phyloP scores from a whole-genome alignment of 2,113 vertebrate genomes.

The Emydura subglobosa region DNA sequence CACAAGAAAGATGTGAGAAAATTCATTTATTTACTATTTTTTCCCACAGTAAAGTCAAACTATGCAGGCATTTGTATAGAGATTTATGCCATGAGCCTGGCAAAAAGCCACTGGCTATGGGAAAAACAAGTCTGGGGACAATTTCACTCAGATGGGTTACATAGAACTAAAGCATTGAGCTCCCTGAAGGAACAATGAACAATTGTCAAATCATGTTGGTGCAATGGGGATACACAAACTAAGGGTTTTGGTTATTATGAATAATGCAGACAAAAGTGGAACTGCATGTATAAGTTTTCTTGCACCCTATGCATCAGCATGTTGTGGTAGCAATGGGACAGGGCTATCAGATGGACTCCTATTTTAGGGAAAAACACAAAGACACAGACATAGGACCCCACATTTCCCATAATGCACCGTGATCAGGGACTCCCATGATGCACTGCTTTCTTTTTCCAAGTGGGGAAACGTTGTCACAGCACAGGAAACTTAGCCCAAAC shows the following conservation, averaged over 20 bases:
- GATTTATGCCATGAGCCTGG: neutral
- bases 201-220: neutral
- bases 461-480: neutral
- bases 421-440: neutral
- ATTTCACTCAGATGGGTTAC: neutral
- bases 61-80: neutral
- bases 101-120: neutral
- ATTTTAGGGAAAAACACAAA: neutral
- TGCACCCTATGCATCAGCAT: neutral
- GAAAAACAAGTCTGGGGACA: neutral
- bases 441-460: neutral
- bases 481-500: neutral
- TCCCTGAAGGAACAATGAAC: neutral
- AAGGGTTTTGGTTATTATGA: neutral
- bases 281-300: neutral
- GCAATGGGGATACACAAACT: accelerated
- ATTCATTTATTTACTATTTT: neutral
- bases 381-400: neutral
- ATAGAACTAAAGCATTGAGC: neutral
- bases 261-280: neutral
- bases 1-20: neutral
- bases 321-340: neutral
- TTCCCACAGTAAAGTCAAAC: neutral
- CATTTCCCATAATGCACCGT: neutral
- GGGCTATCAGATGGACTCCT: neutral